Evolutionary conservation across 2,888 invertebrate species (phyloP), one percentile per base, ranked within the genome.

Genomic region (Drosophila helvetica): DNA sequence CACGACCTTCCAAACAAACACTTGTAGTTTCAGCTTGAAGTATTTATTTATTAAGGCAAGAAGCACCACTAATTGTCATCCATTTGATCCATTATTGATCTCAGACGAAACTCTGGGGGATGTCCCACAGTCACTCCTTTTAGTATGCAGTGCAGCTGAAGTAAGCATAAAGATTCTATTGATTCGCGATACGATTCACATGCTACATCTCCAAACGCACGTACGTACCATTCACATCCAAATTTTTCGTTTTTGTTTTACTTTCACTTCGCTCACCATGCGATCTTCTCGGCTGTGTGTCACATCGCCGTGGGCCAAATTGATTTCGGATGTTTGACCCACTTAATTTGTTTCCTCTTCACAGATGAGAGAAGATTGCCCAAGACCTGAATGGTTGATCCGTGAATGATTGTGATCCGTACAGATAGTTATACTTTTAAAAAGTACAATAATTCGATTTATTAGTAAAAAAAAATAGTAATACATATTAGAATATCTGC

Each of bases 361-460:
- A 38, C 38, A n/a, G 38, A 15, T 38, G 7, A 15, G 7, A 5
- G 0, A 12, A 38, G 38, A n/a, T n/a, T 38, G 6, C n/a, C 38
- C 38, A 38, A n/a, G 38, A 38, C 7, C 6, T 6, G 33, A 9
- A 4, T 12, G 12, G 12, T 12, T 4, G 33, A n/a, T n/a, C n/a
- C 38, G 7, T n/a, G 7, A 38, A 38, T 38, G 38, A 38, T n/a
- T 38, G 8, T 27, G 27, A 27, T 27, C 8, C 2, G 38, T 38
- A 38, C 38, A 15, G 15, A 15, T 38, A n/a, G 7, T 38, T 38
- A 69, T 66, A 69, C 65, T 66, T 66, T 66, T 69, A 55, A 42
- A 66, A 66, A 66, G 65, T 66, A 66, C 48, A 66, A 69, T 56
- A 66, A 69, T 69, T 69, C 9, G 70, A 66, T 66, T 66, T 66